Evolutionary conservation across 2,113 vertebrate genomes (phyloP).

Genomic region (Rhynchopsitta pachyrhyncha): DNA sequence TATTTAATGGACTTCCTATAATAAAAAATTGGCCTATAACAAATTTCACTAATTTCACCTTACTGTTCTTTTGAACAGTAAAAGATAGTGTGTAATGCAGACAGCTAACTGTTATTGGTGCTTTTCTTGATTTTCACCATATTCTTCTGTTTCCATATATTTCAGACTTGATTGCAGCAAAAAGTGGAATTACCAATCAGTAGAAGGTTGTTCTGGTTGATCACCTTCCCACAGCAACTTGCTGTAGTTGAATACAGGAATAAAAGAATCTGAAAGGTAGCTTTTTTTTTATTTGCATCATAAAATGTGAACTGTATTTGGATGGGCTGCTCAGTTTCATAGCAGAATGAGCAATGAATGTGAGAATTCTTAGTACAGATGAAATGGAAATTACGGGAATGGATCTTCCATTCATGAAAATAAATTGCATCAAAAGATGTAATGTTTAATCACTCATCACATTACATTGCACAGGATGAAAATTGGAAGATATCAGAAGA

Average conservation of each 20-base stretch:
- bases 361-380: neutral
- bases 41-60: neutral
- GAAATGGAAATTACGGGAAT: neutral
- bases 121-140: neutral
- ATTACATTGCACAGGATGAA: neutral
- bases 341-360: neutral
- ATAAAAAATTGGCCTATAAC: neutral
- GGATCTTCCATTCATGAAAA: neutral
- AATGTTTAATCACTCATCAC: neutral
- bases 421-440: accelerated
- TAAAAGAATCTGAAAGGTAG: neutral
- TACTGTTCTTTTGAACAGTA: neutral
- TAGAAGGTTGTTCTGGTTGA: neutral
- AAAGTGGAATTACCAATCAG: neutral
- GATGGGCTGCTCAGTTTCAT: neutral
- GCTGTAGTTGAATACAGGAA: neutral
- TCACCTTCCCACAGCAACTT: neutral
- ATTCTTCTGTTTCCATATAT: neutral
- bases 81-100: neutral
- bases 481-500: neutral
- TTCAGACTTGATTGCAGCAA: neutral
- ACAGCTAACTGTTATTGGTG: neutral
- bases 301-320: neutral
- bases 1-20: neutral
- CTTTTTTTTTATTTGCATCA: neutral